phyloP scores from a whole-genome alignment of 2,888 invertebrate genomes.

The Lasioglossum calceatum region DNA sequence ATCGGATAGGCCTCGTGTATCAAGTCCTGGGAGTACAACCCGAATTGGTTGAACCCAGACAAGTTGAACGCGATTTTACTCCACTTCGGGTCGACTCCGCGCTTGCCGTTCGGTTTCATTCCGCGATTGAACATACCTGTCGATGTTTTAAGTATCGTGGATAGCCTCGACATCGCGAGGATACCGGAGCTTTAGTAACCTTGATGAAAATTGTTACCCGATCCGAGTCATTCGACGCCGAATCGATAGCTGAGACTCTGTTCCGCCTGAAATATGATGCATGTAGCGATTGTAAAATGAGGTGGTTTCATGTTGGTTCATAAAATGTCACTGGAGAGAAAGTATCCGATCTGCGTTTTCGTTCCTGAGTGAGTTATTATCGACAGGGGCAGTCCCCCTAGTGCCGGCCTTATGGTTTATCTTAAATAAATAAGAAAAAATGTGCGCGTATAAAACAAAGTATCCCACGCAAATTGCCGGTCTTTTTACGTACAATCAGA shows the following conservation, averaged over 20 bases:
- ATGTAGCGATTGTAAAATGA: background rate
- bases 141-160: background rate
- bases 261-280: background rate
- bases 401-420: too few species aligned
- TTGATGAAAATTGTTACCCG: background rate
- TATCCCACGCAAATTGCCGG: too few species aligned
- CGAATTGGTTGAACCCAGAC: constrained; percentile 62
- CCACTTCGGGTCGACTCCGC: background rate
- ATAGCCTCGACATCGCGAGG: constrained; percentile 27
- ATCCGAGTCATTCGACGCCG: background rate
- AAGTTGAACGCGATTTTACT: constrained; percentile 51
- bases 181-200: constrained; percentile 10
- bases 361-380: background rate
- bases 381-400: background rate
- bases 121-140: background rate
- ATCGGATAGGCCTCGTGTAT: constrained; percentile 26
- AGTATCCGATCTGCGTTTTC: background rate
- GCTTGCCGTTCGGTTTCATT: background rate
- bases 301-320: background rate
- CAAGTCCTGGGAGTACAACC: constrained; percentile 66
- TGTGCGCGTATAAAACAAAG: too few species aligned
- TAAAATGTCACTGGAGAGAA: background rate
- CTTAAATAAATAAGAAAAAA: too few species aligned
- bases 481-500: too few species aligned
- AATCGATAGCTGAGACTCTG: background rate